phyloP scores from a whole-genome alignment of 2,797 vertebrate species.

The Gephyroberyx darwinii region DNA sequence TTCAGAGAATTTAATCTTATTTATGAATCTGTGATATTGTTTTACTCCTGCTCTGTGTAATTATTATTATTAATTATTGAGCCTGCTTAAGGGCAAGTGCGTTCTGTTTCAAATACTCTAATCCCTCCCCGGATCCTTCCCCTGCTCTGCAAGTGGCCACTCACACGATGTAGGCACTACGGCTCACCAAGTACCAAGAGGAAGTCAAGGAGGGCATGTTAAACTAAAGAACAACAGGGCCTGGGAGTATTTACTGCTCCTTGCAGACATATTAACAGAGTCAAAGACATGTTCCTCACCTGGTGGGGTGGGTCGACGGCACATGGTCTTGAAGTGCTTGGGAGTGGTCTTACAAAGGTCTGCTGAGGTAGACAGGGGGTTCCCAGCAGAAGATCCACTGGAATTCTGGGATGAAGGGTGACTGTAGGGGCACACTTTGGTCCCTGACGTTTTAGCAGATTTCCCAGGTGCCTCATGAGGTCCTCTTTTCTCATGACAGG shows the following conservation, averaged over 20 bases:
- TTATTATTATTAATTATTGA: no score
- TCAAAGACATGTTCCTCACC: slow-evolving; percentile 70
- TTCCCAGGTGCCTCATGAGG: slow-evolving; percentile 85
- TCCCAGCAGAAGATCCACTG: slow-evolving; percentile 79
- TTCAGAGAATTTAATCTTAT: no score
- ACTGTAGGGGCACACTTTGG: slow-evolving; percentile 92
- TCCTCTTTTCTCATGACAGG: slow-evolving; percentile 83
- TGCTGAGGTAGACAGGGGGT: slow-evolving; percentile 90
- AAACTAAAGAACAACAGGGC: no score
- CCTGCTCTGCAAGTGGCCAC: no score
- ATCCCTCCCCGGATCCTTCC: no score
- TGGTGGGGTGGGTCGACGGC: slow-evolving; percentile 90
- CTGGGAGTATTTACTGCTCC: background rate
- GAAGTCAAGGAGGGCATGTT: no score
- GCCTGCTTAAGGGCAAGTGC: no score
- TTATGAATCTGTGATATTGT: no score
- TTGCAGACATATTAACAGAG: background rate
- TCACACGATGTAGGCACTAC: no score
- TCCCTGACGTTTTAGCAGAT: slow-evolving; percentile 80
- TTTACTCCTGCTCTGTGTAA: no score
- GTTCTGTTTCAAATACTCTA: no score
- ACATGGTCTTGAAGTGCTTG: slow-evolving; percentile 96
- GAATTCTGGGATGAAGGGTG: slow-evolving; percentile 83
- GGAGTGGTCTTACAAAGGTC: slow-evolving; percentile 93
- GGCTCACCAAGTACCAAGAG: no score